These are phyloP conservation scores for Acanthornis magna DNA, from an alignment of 2,797 vertebrate genomes.

Conservation along the genomic window DNA sequence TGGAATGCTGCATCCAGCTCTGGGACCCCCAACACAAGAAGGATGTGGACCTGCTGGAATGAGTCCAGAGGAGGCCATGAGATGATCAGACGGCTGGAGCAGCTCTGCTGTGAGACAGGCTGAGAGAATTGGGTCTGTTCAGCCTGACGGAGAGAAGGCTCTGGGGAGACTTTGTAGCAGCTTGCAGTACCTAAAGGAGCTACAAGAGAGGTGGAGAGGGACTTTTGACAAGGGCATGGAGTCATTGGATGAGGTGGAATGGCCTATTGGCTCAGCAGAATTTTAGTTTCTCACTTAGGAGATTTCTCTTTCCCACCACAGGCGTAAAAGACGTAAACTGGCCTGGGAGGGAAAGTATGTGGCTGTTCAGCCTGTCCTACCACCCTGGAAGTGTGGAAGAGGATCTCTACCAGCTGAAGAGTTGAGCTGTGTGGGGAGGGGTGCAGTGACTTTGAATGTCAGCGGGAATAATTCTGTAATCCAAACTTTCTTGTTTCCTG, in stretches of 20 bases:
- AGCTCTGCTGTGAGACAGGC: not conserved
- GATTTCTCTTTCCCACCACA: not conserved
- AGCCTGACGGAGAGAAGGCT: not conserved
- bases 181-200: not conserved
- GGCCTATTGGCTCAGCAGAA: not conserved
- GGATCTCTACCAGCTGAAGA: not conserved
- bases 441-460: not conserved
- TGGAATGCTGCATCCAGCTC: not conserved
- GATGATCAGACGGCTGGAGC: not conserved
- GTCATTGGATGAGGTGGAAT: not conserved
- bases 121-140: not conserved
- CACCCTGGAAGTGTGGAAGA: not conserved
- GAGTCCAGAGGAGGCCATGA: not conserved
- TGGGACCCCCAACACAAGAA: not conserved
- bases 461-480: slow-evolving; percentile 25
- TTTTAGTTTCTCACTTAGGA: not conserved
- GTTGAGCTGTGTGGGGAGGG: not conserved
- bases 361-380: not conserved
- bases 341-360: not conserved
- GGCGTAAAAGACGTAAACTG: not conserved
- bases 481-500: slow-evolving; percentile 30
- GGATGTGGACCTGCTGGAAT: not conserved
- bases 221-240: not conserved
- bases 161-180: not conserved
- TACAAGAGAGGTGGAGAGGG: not conserved